Conservation (phyloP, 2,113 vertebrate genomes). For the Coryphaenoides rupestris region DNA sequence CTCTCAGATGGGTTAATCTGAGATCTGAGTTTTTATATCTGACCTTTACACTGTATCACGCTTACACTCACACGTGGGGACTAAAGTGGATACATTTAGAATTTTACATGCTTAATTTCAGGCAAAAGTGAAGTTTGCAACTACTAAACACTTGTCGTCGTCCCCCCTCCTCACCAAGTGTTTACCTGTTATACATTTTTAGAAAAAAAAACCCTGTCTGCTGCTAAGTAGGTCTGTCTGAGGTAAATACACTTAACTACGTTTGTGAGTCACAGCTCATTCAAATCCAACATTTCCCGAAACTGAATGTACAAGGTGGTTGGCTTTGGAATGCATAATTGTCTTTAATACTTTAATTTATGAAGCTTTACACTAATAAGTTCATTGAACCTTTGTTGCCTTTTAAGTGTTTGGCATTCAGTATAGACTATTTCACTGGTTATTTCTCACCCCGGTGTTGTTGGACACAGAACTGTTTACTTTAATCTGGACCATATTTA, state of each 20-base stretch:
- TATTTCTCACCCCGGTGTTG: no score
- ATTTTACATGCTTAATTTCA: background rate
- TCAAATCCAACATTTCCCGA: conserved; percentile 23
- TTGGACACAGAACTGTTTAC: no score
- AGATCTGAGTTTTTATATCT: conserved; percentile 20
- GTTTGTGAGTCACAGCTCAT: conserved; percentile 15
- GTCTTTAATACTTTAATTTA: conserved; percentile 14
- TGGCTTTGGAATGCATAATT: conserved; percentile 27
- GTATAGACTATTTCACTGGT: conserved; percentile 30
- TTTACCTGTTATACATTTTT: background rate
- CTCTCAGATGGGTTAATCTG: conserved; percentile 2
- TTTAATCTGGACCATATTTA: no score
- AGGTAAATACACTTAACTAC: conserved; percentile 1
- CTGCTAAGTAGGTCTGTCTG: conserved; percentile 21
- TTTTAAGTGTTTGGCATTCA: conserved; percentile 57
- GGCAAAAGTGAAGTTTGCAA: background rate
- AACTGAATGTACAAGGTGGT: conserved; percentile 54
- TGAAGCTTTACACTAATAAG: conserved; percentile 18
- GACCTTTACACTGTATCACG: conserved; percentile 47
- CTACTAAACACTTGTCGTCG: background rate
- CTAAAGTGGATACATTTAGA: conserved; percentile 27
- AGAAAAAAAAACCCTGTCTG: conserved; percentile 16
- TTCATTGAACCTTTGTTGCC: conserved; percentile 41
- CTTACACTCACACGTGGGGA: conserved; percentile 38
- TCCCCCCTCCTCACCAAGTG: background rate